Conservation (phyloP, 2,888 invertebrate species). For the Meiosimyza decipiens region DNA sequence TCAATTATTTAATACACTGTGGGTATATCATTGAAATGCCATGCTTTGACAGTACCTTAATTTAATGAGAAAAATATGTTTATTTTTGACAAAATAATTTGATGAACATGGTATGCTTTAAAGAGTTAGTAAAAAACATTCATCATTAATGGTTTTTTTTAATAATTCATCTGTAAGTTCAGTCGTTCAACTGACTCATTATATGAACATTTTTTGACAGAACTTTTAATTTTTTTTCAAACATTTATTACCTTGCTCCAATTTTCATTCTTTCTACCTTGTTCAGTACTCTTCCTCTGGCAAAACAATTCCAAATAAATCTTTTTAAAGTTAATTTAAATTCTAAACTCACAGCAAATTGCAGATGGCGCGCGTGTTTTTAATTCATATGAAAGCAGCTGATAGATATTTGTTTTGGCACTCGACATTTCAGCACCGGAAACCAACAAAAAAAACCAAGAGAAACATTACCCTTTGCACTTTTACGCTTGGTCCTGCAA, state of each 20-base stretch:
- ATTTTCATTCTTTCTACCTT: background rate
- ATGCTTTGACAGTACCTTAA: too few species aligned
- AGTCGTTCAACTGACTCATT: too few species aligned
- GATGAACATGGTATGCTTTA: too few species aligned
- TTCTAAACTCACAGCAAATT: constrained; percentile 32
- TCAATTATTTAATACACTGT: too few species aligned
- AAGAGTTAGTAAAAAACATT: too few species aligned
- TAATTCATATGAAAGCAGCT: constrained; percentile 49
- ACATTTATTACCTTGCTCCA: constrained; percentile 4
- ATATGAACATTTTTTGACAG: too few species aligned
- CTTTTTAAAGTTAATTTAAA: constrained; percentile 21
- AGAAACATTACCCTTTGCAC: background rate
- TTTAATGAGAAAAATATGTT: too few species aligned
- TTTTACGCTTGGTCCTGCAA: too few species aligned
- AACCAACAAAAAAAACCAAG: background rate
- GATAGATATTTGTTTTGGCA: constrained; percentile 52
- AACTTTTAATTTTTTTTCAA: background rate
- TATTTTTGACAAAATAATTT: too few species aligned
- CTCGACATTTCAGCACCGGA: background rate
- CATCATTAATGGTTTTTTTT: too few species aligned
- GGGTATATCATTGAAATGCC: too few species aligned
- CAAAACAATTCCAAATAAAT: constrained; percentile 17
- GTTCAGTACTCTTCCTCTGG: background rate
- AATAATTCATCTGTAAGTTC: too few species aligned
- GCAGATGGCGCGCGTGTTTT: constrained; percentile 49